Percentiles rank a stretch among this genome's conserved stretches.
Evolutionary conservation across 1,140 invertebrate species (phyloP).

Genomic region (Pogonognathellus flavescens): DNA sequence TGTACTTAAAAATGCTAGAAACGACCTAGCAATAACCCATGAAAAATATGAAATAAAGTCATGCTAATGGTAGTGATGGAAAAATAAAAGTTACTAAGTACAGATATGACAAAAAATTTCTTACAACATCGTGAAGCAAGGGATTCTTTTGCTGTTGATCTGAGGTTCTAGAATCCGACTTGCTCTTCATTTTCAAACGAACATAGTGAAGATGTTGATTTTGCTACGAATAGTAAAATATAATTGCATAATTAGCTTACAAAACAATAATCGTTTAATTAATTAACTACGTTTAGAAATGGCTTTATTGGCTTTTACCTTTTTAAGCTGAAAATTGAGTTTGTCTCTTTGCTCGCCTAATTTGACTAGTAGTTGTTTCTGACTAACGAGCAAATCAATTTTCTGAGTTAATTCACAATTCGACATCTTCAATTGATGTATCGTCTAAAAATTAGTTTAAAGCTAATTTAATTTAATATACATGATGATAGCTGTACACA

Average conservation of each 20-base stretch:
- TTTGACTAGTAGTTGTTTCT: conserved; percentile 32
- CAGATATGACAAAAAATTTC: background rate
- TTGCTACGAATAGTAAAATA: conserved; percentile 2
- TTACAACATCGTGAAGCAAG: conserved; percentile 33
- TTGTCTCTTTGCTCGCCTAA: conserved; percentile 40
- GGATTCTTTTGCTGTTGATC: conserved; percentile 27
- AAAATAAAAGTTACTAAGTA: too few species aligned
- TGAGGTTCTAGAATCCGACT: background rate
- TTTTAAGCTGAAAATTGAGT: conserved; percentile 37
- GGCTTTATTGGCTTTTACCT: background rate
- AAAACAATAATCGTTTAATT: background rate
- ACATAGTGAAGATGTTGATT: conserved; percentile 34
- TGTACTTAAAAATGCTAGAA: conserved; percentile 8
- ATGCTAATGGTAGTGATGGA: too few species aligned
- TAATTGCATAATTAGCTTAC: background rate
- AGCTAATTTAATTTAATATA: background rate
- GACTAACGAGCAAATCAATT: conserved; percentile 32
- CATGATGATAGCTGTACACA: too few species aligned
- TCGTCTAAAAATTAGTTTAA: background rate
- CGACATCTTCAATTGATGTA: background rate
- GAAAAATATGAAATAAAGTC: too few species aligned
- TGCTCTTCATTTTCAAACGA: conserved; percentile 24
- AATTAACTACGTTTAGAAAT: background rate
- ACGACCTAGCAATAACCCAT: background rate
- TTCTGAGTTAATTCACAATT: conserved; percentile 17